Conservation (phyloP, 2,888 invertebrate species). For the Serrognathus titanus region DNA sequence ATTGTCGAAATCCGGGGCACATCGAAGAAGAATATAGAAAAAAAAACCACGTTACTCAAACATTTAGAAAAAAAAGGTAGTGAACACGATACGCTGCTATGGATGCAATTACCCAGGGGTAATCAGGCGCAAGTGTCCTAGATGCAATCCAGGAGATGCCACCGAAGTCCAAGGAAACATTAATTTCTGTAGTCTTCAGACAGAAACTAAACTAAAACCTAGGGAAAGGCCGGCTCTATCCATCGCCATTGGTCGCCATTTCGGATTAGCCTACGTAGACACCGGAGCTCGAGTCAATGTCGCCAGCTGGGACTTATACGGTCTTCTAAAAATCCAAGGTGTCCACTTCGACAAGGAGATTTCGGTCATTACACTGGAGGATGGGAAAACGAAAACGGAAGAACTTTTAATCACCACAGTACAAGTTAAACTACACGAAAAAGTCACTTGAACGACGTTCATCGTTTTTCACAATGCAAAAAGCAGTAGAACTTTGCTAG, state of each 20-base stretch:
- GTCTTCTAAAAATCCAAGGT: slow-evolving; percentile 9
- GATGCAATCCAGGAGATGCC: no score
- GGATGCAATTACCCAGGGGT: no score
- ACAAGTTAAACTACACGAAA: not conserved
- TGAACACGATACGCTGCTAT: slow-evolving; percentile 11
- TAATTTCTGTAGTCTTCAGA: no score
- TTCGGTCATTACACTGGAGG: not conserved
- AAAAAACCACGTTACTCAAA: not conserved
- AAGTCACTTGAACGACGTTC: not conserved
- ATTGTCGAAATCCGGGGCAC: not conserved
- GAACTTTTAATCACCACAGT: not conserved
- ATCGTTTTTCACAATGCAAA: not conserved
- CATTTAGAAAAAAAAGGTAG: not conserved
- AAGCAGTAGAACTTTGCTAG: not conserved
- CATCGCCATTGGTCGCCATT: not conserved
- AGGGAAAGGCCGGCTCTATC: not conserved
- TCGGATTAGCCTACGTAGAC: not conserved
- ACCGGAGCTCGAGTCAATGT: not conserved
- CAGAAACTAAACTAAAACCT: no score
- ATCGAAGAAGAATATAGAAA: not conserved
- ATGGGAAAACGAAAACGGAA: not conserved
- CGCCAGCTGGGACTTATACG: not conserved
- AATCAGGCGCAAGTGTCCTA: no score
- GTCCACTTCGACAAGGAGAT: not conserved
- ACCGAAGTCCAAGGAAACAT: no score